phyloP scores from a whole-genome alignment of 2,888 invertebrate genomes.

The Andrena flavipes region DNA sequence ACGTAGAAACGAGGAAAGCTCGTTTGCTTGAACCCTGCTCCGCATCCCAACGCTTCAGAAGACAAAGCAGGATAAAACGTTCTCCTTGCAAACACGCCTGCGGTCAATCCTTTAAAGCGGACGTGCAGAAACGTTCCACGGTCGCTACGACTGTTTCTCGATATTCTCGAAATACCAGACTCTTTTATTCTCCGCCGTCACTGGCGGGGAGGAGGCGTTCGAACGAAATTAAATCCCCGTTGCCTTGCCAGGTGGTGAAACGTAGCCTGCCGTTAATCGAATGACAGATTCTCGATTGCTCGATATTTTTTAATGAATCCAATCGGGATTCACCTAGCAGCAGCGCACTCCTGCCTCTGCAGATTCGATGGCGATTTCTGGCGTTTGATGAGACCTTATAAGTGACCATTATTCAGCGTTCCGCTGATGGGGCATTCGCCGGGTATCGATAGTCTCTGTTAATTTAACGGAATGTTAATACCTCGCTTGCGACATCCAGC shows the following conservation, averaged over 20 bases:
- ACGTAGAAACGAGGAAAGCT: constrained; percentile 38
- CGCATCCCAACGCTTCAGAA: constrained; percentile 30
- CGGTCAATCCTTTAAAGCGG: constrained; percentile 70
- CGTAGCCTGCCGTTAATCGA: constrained; percentile 65
- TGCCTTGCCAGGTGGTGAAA: constrained; percentile 40
- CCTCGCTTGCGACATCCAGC: too few relatives aligned
- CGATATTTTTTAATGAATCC: constrained; percentile 68
- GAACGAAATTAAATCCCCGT: constrained; percentile 63
- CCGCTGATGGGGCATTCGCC: background rate
- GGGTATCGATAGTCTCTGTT: too few relatives aligned
- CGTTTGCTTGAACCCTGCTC: constrained; percentile 54
- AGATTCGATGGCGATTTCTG: background rate
- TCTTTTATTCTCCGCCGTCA: constrained; percentile 53
- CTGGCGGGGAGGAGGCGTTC: constrained; percentile 25
- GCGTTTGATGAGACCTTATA: background rate
- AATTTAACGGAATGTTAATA: too few relatives aligned
- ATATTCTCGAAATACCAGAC: constrained; percentile 36
- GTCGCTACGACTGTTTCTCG: background rate
- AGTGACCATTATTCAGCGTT: background rate
- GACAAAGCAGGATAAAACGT: constrained; percentile 58
- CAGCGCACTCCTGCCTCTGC: constrained; percentile 14
- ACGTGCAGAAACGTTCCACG: constrained; percentile 55
- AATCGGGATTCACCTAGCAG: constrained; percentile 34
- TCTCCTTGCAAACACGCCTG: constrained; percentile 33
- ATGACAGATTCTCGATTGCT: constrained; percentile 65